Conservation (phyloP, 2,797 vertebrate species). For the Melanotaenia parkinsoni region DNA sequence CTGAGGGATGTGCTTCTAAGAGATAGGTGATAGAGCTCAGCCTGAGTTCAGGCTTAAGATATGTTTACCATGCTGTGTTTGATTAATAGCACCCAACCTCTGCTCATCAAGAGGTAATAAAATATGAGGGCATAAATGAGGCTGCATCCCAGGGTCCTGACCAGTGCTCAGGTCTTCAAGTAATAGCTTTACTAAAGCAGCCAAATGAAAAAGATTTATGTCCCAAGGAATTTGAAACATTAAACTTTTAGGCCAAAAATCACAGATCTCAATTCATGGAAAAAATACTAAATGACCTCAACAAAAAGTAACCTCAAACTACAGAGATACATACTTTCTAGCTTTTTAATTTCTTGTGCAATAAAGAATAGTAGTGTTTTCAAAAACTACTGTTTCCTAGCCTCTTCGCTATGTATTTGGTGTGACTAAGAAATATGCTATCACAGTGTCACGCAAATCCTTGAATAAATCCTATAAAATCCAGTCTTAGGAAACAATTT, state of each 20-base stretch:
- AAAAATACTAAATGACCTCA: neutral
- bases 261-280: neutral
- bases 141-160: constrained; percentile 71
- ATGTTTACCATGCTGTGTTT: constrained; percentile 67
- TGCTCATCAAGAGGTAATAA: constrained; percentile 82
- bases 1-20: constrained; percentile 52
- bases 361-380: too few relatives aligned
- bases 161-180: constrained; percentile 69
- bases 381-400: too few relatives aligned
- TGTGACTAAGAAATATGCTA: too few relatives aligned
- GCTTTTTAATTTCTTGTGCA: neutral
- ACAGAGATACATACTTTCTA: neutral
- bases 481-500: too few relatives aligned
- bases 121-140: constrained; percentile 83
- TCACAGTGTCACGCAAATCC: too few relatives aligned
- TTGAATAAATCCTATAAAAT: too few relatives aligned
- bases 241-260: constrained; percentile 7
- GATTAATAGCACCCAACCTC: constrained; percentile 80
- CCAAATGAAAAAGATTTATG: constrained; percentile 27
- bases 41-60: constrained; percentile 60
- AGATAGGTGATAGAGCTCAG: constrained; percentile 52
- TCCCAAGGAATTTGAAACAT: constrained; percentile 5
- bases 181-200: constrained; percentile 45
- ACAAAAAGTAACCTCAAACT: neutral
- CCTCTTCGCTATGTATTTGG: too few relatives aligned